Evolutionary conservation across 2,113 vertebrate species (phyloP).

Genomic region (Stigmatopora argus): DNA sequence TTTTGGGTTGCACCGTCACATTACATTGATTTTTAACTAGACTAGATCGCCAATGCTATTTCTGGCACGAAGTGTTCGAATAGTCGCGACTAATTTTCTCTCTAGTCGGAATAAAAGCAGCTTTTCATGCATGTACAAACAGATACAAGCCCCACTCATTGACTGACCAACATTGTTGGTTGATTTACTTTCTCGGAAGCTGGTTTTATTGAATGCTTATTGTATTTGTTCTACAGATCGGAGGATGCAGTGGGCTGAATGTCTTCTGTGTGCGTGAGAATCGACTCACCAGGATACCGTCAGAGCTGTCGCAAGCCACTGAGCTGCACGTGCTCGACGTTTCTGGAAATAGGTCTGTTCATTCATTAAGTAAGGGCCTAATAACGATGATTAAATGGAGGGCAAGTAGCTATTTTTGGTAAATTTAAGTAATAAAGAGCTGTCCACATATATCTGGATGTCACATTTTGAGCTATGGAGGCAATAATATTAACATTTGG

Average conservation of each 20-base stretch:
- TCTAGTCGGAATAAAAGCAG: background rate
- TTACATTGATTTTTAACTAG: constrained; percentile 33
- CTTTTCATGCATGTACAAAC: background rate
- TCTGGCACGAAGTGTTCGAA: constrained; percentile 24
- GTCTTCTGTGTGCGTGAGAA: constrained; percentile 95
- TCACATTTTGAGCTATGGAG: too few species aligned
- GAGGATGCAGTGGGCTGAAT: constrained; percentile 88
- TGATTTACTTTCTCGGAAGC: background rate
- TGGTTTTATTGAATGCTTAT: background rate
- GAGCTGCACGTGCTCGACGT: constrained; percentile 94
- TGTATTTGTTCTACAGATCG: constrained; percentile 71
- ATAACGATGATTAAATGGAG: too few species aligned
- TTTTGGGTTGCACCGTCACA: constrained; percentile 43
- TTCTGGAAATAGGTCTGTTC: constrained; percentile 86
- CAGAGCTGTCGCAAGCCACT: constrained; percentile 87
- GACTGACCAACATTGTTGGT: background rate
- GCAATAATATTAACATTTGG: too few species aligned
- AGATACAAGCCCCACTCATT: background rate
- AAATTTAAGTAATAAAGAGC: too few species aligned
- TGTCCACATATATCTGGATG: too few species aligned
- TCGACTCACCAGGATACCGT: constrained; percentile 80
- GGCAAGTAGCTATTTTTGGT: too few species aligned
- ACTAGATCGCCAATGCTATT: constrained; percentile 26
- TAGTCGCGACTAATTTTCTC: constrained; percentile 3
- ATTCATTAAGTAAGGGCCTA: background rate